Base-by-base conservation (phyloP, 2,888 invertebrate genomes). In the Caradrina kadenii region DNA sequence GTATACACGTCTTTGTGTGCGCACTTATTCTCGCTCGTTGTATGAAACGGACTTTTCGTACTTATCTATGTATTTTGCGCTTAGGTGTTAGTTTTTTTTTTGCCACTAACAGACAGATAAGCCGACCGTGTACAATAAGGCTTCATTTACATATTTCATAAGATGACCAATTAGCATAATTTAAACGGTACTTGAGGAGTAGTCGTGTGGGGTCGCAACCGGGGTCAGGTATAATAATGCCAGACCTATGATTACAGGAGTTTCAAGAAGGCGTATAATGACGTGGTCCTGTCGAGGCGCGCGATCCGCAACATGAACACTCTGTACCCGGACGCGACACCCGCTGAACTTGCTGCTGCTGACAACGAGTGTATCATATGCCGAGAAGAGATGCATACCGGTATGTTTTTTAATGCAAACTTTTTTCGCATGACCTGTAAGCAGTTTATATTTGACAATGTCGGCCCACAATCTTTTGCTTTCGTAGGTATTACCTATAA, bases 331-430 rank as follows among this genome's bases (percentile, higher is more conserved):
- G 99, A 99, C 96, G 99, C 99, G 7, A 99, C 99, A 0, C 96
- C 97, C 0, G 99, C 98, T 83, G 99, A 99, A 93, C 95, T 99
- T 22, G 97, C 97, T 39, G 97, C 98, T 19, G 98, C 98, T 0
- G 99, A 99, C 94, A 99, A 99, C 91, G 99, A 99, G 69, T 99
- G 99, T 94, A 99, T 99, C 86, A 99, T 99, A 87, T 99, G 99
- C 91, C 97, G 99, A 86, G 98, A 98, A 92, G 98, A 98, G 90
- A 98, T 98, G 98, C 96, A 96, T 66, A 96, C 96, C 42, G 96
- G 96, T 96, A 76, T 81, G 87, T 83, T 15, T 45, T 45, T 42
- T 42, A 13, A 15, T 42, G 42, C 13, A 2, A 15, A 42, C 4
- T 3, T 45, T 45, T 17, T 15, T 21, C 13, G 0, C 7, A 17